A percentile compares a stretch with the other conserved stretches of the same genome.
These are phyloP conservation scores for Premnoplex brunnescens DNA, from an alignment of 2,797 vertebrate species.

Conservation along the genomic window DNA sequence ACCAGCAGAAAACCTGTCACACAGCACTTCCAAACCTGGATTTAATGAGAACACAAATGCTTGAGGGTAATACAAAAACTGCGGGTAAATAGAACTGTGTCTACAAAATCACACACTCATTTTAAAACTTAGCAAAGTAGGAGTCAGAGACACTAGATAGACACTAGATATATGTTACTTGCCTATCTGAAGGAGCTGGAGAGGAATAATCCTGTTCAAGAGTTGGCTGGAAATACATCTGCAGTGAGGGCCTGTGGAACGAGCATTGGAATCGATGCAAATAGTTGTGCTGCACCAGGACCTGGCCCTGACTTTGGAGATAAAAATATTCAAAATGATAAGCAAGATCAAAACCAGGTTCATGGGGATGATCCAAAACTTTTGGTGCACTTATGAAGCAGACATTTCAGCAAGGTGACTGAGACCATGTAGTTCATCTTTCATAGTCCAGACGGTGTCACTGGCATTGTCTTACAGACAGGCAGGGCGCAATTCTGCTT, in stretches of 20 bases:
- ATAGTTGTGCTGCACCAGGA: not conserved
- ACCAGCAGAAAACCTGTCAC: not conserved
- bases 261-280: fast-evolving
- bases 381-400: not conserved
- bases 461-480: not conserved
- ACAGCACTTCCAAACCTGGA: not conserved
- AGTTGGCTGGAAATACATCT: not conserved
- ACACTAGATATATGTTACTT: not conserved
- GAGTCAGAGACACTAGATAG: not conserved
- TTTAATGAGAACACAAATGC: not conserved
- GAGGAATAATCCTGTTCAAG: not conserved
- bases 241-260: not conserved
- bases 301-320: not conserved
- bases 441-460: fast-evolving
- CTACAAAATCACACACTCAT: not conserved
- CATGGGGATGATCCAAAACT: not conserved
- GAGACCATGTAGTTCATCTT: not conserved
- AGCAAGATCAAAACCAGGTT: not conserved
- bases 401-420: not conserved
- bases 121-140: not conserved
- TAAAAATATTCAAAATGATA: not conserved
- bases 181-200: not conserved
- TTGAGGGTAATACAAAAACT: not conserved
- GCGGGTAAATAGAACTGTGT: not conserved
- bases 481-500: fast-evolving